Evolutionary conservation across 2,797 vertebrate genomes (phyloP).

Genomic region (Arnoldichthys spilopterus): DNA sequence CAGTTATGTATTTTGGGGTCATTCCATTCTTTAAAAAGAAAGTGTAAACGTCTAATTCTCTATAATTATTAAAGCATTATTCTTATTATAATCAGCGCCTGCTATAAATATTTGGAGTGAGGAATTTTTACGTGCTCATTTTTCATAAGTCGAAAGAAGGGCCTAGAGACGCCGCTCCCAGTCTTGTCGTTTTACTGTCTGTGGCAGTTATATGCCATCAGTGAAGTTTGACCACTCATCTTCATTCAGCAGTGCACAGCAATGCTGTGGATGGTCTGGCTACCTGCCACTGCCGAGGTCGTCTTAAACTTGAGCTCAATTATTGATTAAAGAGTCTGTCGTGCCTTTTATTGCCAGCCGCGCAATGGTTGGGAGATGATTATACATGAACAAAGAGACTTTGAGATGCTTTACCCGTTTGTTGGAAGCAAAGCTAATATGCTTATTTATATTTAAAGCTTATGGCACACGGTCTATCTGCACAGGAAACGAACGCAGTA

Average conservation of each 20-base stretch:
- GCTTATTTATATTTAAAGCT: conserved; percentile 12
- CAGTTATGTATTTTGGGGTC: no score
- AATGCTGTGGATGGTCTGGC: conserved; percentile 29
- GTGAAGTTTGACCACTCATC: conserved; percentile 38
- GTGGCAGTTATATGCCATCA: conserved; percentile 13
- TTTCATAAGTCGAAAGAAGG: conserved; percentile 11
- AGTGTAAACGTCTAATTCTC: no score
- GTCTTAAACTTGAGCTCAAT: conserved; percentile 39
- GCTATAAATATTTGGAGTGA: background rate
- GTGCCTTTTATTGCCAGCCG: background rate
- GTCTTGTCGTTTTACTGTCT: background rate
- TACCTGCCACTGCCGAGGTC: conserved; percentile 38
- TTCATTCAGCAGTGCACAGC: conserved; percentile 26
- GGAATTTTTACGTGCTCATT: conserved; percentile 21
- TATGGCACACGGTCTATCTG: background rate
- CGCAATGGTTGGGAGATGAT: background rate
- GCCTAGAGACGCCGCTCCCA: background rate
- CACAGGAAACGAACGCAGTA: background rate
- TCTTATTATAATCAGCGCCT: no score
- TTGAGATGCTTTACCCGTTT: background rate
- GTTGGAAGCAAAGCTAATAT: background rate
- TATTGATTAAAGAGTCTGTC: conserved; percentile 11
- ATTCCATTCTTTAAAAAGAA: no score
- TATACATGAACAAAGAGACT: conserved; percentile 20
- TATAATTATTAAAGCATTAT: no score